Conservation (phyloP, 2,113 vertebrate species). For the Oreotrochilus melanogaster region DNA sequence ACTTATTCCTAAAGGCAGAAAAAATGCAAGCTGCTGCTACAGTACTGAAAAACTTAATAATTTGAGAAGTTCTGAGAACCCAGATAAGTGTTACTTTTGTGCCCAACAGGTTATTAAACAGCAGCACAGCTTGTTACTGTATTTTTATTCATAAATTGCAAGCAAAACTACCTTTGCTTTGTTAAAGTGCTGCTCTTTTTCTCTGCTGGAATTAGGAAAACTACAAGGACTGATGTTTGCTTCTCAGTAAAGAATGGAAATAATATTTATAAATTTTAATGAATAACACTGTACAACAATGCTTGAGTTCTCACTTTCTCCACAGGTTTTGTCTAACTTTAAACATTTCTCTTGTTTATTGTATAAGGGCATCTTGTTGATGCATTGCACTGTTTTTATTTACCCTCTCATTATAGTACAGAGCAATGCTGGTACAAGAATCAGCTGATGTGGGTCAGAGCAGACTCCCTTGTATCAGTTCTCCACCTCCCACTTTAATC, state of each 20-base stretch:
- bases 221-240: not conserved
- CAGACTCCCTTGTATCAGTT: not conserved
- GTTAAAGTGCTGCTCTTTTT: not conserved
- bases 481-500: not conserved
- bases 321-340: not conserved
- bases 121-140: not conserved
- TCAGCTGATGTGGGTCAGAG: not conserved
- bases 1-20: not conserved
- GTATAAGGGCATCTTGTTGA: not conserved
- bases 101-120: not conserved
- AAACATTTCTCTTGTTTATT: not conserved
- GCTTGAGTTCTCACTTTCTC: not conserved
- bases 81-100: not conserved
- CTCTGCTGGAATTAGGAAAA: not conserved
- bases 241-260: not conserved
- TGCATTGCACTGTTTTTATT: not conserved
- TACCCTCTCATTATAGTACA: not conserved
- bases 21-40: not conserved
- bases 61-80: not conserved
- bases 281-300: not conserved
- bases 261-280: not conserved
- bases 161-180: not conserved
- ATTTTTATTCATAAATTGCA: not conserved
- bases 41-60: not conserved
- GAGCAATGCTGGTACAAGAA: not conserved